Conservation (phyloP, 2,797 vertebrate species). For the Margarornis squamiger region DNA sequence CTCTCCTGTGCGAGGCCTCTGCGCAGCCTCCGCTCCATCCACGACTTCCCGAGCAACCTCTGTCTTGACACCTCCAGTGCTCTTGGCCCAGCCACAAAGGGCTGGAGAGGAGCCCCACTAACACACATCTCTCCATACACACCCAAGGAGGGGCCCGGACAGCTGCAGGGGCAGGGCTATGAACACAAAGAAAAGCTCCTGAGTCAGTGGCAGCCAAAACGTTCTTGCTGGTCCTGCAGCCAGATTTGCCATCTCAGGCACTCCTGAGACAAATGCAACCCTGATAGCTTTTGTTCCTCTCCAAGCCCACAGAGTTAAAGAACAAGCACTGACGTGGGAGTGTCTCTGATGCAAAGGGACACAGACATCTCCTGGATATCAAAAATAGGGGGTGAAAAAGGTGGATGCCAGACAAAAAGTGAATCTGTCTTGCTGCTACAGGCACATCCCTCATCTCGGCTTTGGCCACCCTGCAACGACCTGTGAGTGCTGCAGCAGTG, state of each 20-base stretch:
- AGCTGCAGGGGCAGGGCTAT: accelerated
- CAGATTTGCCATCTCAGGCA: neutral
- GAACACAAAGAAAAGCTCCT: neutral
- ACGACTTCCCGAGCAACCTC: neutral
- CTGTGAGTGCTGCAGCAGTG: accelerated
- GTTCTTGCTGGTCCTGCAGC: neutral
- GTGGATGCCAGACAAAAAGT: neutral
- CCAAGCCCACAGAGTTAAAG: neutral
- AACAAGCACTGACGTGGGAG: neutral
- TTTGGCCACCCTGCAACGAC: neutral
- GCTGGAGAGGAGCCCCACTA: neutral
- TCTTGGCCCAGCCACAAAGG: neutral
- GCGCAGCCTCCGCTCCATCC: neutral
- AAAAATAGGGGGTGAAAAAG: neutral
- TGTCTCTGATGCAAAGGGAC: neutral
- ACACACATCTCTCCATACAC: neutral
- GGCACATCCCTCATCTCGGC: accelerated
- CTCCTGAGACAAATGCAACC: neutral
- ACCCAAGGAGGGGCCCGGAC: neutral
- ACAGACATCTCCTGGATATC: neutral
- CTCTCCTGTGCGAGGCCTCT: neutral
- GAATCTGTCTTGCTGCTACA: neutral
- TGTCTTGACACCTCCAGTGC: neutral
- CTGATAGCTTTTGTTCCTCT: neutral
- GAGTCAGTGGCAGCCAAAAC: neutral